Evolutionary conservation across 2,888 invertebrate species (phyloP).

Genomic region (Eudasyphora cyanicolor): DNA sequence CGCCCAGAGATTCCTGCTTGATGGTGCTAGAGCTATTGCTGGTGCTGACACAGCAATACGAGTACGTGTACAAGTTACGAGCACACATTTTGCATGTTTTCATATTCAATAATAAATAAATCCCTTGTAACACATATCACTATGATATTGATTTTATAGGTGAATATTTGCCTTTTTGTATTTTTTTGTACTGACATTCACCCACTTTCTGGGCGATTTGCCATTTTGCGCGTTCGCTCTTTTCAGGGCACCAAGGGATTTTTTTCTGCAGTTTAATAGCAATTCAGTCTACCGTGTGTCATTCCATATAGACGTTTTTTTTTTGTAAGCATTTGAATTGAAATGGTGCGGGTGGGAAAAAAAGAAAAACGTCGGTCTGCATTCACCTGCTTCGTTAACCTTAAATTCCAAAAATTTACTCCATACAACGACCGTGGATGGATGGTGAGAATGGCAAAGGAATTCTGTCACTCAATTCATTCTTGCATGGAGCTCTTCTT

Average conservation of each 20-base stretch:
- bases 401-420: neutral
- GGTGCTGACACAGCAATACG: neutral
- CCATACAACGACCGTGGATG: neutral
- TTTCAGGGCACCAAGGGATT: neutral
- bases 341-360: neutral
- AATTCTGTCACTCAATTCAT: neutral
- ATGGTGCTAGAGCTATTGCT: neutral
- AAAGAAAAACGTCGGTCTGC: neutral
- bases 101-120: constrained; percentile 48
- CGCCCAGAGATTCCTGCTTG: neutral
- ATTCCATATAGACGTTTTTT: neutral
- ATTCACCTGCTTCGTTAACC: neutral
- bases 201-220: neutral
- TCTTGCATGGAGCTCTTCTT: neutral
- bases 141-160: constrained; percentile 59
- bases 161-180: constrained; percentile 45
- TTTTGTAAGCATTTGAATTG: neutral
- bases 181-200: neutral
- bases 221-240: neutral
- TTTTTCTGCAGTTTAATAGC: constrained; percentile 5
- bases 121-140: constrained; percentile 48
- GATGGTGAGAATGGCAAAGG: neutral
- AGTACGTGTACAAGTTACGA: too few relatives aligned
- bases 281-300: neutral
- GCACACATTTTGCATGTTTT: constrained; percentile 25